phyloP scores from a whole-genome alignment of 2,113 vertebrate genomes.

The Malurus cyaneus region DNA sequence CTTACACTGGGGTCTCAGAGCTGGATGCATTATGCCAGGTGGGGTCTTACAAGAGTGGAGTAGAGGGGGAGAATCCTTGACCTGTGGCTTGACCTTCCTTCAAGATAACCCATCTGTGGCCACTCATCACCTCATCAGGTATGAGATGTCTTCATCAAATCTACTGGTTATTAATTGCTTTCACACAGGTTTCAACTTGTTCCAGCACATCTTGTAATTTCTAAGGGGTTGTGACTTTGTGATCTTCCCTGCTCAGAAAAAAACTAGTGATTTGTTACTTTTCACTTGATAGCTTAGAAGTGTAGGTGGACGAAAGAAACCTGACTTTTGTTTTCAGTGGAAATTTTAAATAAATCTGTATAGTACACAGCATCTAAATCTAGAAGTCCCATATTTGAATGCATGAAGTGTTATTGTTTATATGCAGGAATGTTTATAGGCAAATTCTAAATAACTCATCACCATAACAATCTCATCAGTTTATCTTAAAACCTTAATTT shows the following conservation, averaged over 20 bases:
- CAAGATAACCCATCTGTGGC: not conserved
- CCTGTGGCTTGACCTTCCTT: not conserved
- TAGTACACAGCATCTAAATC: not conserved
- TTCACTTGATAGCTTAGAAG: not conserved
- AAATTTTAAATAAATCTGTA: not conserved
- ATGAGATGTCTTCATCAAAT: not conserved
- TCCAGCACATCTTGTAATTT: not conserved
- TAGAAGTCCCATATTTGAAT: not conserved
- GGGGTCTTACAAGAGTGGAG: too few species aligned
- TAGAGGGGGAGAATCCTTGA: not conserved
- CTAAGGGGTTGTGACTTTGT: not conserved
- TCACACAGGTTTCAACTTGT: not conserved
- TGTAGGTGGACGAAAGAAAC: not conserved
- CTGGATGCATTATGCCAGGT: not conserved
- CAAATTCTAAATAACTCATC: not conserved
- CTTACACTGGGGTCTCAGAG: not conserved
- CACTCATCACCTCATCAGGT: not conserved
- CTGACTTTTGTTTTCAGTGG: not conserved
- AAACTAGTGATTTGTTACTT: not conserved
- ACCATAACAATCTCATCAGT: not conserved
- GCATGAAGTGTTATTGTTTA: not conserved
- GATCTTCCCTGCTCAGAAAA: not conserved
- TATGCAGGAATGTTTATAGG: not conserved
- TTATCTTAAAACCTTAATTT: not conserved
- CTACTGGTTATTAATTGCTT: not conserved